phyloP scores from a whole-genome alignment of 2,113 vertebrate genomes.

The Cranoglanis bouderius region DNA sequence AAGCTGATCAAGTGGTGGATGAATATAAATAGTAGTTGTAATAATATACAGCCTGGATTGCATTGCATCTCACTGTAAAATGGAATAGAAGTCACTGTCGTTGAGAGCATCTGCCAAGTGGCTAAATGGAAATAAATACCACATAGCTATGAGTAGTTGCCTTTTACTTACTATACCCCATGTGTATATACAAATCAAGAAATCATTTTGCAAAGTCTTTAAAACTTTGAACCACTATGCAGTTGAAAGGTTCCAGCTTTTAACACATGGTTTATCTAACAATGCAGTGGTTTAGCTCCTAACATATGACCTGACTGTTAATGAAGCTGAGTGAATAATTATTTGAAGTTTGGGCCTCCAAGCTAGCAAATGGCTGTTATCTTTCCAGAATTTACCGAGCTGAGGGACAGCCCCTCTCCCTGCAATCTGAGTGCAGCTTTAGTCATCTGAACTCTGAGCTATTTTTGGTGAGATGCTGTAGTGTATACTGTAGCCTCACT shows the following conservation, averaged over 20 bases:
- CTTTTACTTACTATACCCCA: background rate
- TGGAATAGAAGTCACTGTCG: slow-evolving; percentile 16
- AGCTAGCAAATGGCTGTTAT: slow-evolving; percentile 8
- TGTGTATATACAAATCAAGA: background rate
- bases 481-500: background rate
- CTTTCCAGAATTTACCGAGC: slow-evolving; percentile 17
- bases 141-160: slow-evolving; percentile 37
- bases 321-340: slow-evolving; percentile 66
- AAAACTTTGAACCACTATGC: background rate
- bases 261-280: slow-evolving; percentile 30
- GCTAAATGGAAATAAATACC: slow-evolving; percentile 6
- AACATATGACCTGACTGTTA: slow-evolving; percentile 66
- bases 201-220: background rate
- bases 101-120: background rate
- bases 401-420: background rate
- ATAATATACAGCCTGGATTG: slow-evolving; percentile 56
- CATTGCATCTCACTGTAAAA: slow-evolving; percentile 52
- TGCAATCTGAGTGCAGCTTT: slow-evolving; percentile 5
- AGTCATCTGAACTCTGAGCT: background rate
- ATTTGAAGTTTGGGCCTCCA: slow-evolving; percentile 11
- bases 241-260: background rate
- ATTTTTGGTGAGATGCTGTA: background rate
- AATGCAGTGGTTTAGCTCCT: slow-evolving; percentile 55
- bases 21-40: slow-evolving; percentile 70
- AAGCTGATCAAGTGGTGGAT: slow-evolving; percentile 58